phyloP scores from a whole-genome alignment of 2,113 vertebrate species.

The Corvus hawaiiensis region DNA sequence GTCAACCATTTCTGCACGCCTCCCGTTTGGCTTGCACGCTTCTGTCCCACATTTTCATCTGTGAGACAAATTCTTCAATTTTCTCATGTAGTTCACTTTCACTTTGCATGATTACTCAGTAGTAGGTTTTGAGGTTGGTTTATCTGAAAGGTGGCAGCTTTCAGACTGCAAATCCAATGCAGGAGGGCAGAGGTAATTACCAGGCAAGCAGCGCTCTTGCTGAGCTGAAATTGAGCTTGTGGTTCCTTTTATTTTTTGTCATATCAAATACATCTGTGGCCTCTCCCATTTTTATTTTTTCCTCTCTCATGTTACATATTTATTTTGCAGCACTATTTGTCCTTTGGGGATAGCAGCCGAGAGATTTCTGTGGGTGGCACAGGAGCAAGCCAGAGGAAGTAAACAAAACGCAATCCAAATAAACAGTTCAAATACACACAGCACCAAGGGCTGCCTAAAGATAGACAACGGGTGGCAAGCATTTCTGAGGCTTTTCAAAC shows the following conservation, averaged over 20 bases:
- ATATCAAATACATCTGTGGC: neutral
- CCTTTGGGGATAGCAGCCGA: neutral
- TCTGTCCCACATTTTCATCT: neutral
- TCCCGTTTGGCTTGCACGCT: accelerated
- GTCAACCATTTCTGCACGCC: accelerated
- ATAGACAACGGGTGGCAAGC: neutral
- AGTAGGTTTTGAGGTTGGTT: neutral
- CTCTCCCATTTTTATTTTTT: neutral
- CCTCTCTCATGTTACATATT: neutral
- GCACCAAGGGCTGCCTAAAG: neutral
- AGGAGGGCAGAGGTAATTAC: neutral
- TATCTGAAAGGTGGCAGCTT: neutral
- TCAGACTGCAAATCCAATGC: neutral
- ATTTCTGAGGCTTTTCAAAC: neutral
- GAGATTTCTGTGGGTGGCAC: neutral
- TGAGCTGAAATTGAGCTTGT: neutral
- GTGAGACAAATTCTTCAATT: neutral
- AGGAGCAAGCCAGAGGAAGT: neutral
- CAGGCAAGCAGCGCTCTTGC: accelerated
- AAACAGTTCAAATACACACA: neutral
- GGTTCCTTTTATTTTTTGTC: neutral
- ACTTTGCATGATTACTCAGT: neutral
- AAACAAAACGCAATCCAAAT: neutral
- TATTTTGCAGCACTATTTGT: neutral
- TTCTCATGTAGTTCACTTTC: neutral